Conservation (phyloP, 37 sponge, comb jelly and placozoan species). For the Chondrosia reniformis region DNA sequence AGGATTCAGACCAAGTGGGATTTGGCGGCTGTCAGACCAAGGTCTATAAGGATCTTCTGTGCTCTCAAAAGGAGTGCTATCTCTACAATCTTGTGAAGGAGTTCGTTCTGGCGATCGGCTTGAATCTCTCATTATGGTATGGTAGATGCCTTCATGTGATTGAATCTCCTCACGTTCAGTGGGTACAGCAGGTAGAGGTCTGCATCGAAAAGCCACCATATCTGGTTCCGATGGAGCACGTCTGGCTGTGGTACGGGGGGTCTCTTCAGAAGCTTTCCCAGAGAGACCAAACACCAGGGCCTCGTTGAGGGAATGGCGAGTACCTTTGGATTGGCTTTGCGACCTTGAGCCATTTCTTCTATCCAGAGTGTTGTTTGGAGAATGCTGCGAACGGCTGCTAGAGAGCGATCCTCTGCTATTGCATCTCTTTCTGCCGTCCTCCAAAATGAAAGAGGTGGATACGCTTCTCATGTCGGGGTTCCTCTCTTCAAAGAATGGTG, state of each 20-base stretch:
- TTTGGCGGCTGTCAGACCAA: not conserved
- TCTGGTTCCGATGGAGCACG: not conserved
- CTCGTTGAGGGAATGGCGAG: not conserved
- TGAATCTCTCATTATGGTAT: not conserved
- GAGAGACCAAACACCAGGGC: not conserved
- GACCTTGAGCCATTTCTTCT: not conserved
- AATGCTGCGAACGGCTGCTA: not conserved
- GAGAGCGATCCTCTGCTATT: no score
- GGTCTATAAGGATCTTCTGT: not conserved
- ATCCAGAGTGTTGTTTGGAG: not conserved
- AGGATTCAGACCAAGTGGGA: not conserved
- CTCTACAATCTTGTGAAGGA: not conserved
- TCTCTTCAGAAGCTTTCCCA: not conserved
- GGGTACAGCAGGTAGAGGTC: constrained; percentile 5
- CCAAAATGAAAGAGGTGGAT: not conserved
- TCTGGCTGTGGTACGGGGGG: not conserved
- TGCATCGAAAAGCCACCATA: not conserved
- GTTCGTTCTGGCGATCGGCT: constrained; percentile 1
- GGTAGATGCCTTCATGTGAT: not conserved
- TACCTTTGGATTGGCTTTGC: not conserved
- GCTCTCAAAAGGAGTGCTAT: constrained; percentile 1
- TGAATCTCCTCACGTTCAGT: not conserved
- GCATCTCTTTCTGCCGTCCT: not conserved
- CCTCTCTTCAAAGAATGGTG: not conserved
- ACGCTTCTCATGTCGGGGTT: not conserved